These are phyloP conservation scores for Indicator indicator DNA, from an alignment of 2,113 vertebrate species.

Conservation along the genomic window DNA sequence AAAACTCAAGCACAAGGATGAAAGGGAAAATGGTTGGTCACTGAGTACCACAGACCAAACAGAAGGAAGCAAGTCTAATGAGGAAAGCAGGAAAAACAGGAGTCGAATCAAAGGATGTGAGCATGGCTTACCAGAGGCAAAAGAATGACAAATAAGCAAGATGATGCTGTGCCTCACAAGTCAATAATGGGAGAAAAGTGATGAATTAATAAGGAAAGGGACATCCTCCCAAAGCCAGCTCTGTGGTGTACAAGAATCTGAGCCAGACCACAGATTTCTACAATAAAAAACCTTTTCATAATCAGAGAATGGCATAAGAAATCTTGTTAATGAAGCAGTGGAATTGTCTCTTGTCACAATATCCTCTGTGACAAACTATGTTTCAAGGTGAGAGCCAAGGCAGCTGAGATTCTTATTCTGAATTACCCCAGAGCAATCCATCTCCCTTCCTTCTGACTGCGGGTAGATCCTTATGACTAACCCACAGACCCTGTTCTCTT, in stretches of 20 bases:
- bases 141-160: not conserved
- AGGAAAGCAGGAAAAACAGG: not conserved
- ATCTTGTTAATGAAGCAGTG: slow-evolving; percentile 32
- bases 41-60: not conserved
- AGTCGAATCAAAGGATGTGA: not conserved
- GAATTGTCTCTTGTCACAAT: slow-evolving; percentile 34
- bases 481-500: too few relatives aligned
- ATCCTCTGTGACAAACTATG: slow-evolving; percentile 46
- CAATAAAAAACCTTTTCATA: slow-evolving; percentile 12
- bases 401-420: slow-evolving; percentile 12
- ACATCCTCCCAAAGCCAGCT: not conserved
- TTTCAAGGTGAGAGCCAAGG: slow-evolving; percentile 38
- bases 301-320: slow-evolving; percentile 10
- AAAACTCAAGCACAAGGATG: not conserved
- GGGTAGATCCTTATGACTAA: not conserved
- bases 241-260: not conserved
- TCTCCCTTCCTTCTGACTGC: not conserved
- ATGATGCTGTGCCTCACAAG: not conserved
- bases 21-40: not conserved
- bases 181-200: not conserved
- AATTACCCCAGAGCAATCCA: not conserved
- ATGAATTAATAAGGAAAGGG: not conserved
- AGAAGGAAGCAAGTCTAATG: not conserved
- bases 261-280: not conserved
- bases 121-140: not conserved